These are phyloP conservation scores for Sula dactylatra DNA, from an alignment of 2,113 vertebrate species.

Conservation along the genomic window DNA sequence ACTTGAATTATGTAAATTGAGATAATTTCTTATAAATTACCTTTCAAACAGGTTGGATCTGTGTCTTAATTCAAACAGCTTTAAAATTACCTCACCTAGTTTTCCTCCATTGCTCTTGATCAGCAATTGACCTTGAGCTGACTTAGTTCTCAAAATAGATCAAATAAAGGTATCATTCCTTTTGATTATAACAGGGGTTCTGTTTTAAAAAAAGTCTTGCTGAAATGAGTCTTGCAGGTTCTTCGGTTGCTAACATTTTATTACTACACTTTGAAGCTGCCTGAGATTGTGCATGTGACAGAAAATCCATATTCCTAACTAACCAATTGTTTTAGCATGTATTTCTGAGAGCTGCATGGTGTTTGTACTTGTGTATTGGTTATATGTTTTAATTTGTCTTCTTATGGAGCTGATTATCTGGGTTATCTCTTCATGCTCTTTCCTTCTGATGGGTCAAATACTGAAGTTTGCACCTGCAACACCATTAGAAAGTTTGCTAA, in stretches of 20 bases:
- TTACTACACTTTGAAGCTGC: constrained; percentile 54
- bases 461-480: neutral
- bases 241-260: constrained; percentile 48
- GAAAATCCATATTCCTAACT: constrained; percentile 23
- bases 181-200: constrained; percentile 55
- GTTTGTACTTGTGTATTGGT: neutral
- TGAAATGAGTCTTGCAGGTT: constrained; percentile 58
- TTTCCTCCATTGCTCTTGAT: constrained; percentile 71
- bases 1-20: constrained; percentile 53
- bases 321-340: constrained; percentile 15
- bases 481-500: neutral
- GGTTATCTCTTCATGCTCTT: neutral
- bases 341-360: constrained; percentile 9
- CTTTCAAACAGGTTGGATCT: constrained; percentile 45
- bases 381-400: neutral
- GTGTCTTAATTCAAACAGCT: constrained; percentile 60
- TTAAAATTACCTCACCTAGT: constrained; percentile 63
- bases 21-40: constrained; percentile 54
- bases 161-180: constrained; percentile 59
- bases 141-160: constrained; percentile 69
- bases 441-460: neutral
- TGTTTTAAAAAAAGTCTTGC: constrained; percentile 57
- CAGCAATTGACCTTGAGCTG: constrained; percentile 69
- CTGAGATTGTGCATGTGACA: constrained; percentile 25
- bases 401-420: neutral